Conservation (phyloP, 2,797 vertebrate genomes). For the Aselliscus stoliczkanus region DNA sequence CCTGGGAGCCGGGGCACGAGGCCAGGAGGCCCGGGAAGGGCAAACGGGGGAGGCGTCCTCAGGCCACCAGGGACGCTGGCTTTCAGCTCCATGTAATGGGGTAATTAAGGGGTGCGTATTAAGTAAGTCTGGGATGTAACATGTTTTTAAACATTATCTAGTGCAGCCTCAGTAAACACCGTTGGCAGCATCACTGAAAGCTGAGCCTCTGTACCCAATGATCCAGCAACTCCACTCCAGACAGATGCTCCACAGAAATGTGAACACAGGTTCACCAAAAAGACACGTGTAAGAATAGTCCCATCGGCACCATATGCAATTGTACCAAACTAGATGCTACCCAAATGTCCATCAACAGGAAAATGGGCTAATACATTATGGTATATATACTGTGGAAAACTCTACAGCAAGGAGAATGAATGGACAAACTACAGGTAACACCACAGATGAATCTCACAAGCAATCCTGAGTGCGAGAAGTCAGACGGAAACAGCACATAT, state of each 20-base stretch:
- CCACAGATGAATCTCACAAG: no score
- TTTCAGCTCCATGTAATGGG: not conserved
- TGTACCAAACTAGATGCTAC: not conserved
- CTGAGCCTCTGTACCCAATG: no score
- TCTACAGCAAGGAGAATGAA: not conserved
- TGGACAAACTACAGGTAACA: not conserved
- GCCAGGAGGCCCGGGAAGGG: not conserved
- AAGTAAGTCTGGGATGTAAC: not conserved
- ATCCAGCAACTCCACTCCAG: not conserved
- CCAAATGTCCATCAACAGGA: not conserved
- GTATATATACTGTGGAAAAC: not conserved
- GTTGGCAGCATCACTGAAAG: not conserved
- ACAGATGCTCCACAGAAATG: accelerated
- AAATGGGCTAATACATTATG: not conserved
- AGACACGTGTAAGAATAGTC: not conserved
- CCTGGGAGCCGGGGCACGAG: not conserved
- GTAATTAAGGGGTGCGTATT: no score
- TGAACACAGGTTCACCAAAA: not conserved
- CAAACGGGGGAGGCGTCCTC: not conserved
- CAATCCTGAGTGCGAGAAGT: not conserved
- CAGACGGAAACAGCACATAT: not conserved
- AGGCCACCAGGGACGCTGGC: not conserved
- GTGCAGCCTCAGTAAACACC: not conserved
- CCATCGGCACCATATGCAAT: not conserved
- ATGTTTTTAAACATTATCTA: not conserved